phyloP scores from a whole-genome alignment of 2,888 invertebrate species.

The Epirrhoe tristata region DNA sequence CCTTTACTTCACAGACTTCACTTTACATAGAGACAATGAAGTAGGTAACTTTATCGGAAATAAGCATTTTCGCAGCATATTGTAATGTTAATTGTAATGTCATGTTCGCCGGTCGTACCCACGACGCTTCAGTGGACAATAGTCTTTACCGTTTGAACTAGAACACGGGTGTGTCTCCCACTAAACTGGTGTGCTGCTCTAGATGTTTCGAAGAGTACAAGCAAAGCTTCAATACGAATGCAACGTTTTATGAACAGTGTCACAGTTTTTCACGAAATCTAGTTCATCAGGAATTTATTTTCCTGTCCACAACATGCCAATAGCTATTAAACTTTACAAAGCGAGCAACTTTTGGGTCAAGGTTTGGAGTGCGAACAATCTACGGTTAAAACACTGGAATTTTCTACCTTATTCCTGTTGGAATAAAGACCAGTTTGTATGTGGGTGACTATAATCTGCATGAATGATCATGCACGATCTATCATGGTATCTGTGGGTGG shows the following conservation, averaged over 20 bases:
- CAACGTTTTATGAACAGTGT: constrained; percentile 7
- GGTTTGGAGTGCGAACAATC: constrained; percentile 47
- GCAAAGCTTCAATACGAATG: not conserved
- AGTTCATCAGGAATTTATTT: constrained; percentile 21
- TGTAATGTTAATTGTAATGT: too few species aligned
- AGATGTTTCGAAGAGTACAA: not conserved
- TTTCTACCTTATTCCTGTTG: constrained; percentile 4
- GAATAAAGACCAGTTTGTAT: constrained; percentile 11
- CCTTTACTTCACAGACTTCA: too few species aligned
- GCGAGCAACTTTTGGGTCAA: constrained; percentile 59
- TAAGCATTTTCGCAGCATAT: too few species aligned
- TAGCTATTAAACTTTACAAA: constrained; percentile 45
- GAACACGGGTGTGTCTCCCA: not conserved
- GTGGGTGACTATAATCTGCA: constrained; percentile 15
- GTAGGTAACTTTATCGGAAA: too few species aligned
- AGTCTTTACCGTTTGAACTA: not conserved
- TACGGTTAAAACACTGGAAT: constrained; percentile 12
- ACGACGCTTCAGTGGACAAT: not conserved
- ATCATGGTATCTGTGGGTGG: constrained; percentile 21
- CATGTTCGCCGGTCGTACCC: not conserved
- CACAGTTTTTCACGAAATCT: constrained; percentile 13
- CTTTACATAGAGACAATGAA: too few species aligned
- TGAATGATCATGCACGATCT: constrained; percentile 28
- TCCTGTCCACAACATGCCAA: constrained; percentile 52
- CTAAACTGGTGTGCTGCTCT: not conserved